Evolutionary conservation across 2,797 vertebrate genomes (phyloP).

Genomic region (Sarcoramphus papa): DNA sequence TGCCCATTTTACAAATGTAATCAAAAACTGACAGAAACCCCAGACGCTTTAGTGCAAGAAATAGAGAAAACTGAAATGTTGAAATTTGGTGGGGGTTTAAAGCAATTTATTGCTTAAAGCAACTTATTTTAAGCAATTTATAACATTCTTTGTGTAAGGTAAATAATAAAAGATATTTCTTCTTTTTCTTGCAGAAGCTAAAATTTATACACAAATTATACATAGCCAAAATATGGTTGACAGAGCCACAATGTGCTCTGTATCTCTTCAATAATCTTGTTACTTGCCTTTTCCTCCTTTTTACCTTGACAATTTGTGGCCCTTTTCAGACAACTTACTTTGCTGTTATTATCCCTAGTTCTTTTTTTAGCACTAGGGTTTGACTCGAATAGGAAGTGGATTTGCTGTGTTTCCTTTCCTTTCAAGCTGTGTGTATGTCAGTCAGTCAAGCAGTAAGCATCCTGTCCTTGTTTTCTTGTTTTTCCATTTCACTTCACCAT

Average conservation of each 20-base stretch:
- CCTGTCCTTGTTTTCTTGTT: neutral
- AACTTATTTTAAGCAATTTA: neutral
- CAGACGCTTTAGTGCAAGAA: neutral
- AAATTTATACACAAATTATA: neutral
- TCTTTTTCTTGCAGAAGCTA: neutral
- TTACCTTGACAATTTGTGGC: neutral
- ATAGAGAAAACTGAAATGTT: neutral
- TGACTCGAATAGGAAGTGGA: slow-evolving; percentile 58
- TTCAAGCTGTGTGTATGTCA: neutral
- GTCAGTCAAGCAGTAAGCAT: neutral
- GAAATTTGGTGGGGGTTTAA: neutral
- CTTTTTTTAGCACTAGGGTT: slow-evolving; percentile 57
- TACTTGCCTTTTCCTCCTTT: neutral
- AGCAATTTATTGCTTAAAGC: neutral
- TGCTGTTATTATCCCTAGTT: neutral
- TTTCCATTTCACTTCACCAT: neutral
- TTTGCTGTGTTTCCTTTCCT: slow-evolving; percentile 56
- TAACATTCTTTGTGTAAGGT: neutral
- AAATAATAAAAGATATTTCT: neutral
- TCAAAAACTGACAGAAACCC: neutral
- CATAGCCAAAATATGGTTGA: neutral
- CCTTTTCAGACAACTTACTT: neutral
- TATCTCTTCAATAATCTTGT: neutral
- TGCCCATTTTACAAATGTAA: neutral
- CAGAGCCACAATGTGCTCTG: neutral